Conservation (phyloP, 2,797 vertebrate genomes). For the Hafferia zeledoni region DNA sequence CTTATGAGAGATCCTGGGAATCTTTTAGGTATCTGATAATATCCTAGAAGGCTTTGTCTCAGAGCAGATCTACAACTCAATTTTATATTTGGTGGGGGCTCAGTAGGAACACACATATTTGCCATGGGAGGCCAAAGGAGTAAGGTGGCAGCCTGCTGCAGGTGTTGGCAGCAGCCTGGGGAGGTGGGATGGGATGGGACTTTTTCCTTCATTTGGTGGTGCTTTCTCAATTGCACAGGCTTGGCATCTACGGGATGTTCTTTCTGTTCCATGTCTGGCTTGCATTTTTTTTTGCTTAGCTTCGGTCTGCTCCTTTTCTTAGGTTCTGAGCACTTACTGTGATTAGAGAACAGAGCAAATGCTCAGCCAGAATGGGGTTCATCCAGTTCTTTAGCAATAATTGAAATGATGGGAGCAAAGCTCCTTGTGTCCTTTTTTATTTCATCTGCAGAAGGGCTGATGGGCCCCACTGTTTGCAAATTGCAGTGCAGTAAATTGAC, state of each 20-base stretch:
- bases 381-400: background rate
- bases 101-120: background rate
- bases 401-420: background rate
- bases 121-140: background rate
- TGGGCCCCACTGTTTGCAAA: background rate
- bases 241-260: background rate
- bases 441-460: background rate
- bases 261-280: background rate
- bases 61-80: background rate
- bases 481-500: background rate
- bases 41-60: background rate
- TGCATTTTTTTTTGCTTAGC: conserved; percentile 11
- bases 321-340: background rate
- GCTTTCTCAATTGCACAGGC: background rate
- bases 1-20: background rate
- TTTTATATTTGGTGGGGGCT: background rate
- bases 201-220: background rate
- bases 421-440: background rate
- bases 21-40: background rate
- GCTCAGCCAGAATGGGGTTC: background rate
- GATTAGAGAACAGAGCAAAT: background rate
- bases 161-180: background rate
- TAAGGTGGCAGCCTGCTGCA: background rate
- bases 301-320: background rate
- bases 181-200: background rate